phyloP scores from a whole-genome alignment of 2,797 vertebrate genomes.

The Malacoraja senta region DNA sequence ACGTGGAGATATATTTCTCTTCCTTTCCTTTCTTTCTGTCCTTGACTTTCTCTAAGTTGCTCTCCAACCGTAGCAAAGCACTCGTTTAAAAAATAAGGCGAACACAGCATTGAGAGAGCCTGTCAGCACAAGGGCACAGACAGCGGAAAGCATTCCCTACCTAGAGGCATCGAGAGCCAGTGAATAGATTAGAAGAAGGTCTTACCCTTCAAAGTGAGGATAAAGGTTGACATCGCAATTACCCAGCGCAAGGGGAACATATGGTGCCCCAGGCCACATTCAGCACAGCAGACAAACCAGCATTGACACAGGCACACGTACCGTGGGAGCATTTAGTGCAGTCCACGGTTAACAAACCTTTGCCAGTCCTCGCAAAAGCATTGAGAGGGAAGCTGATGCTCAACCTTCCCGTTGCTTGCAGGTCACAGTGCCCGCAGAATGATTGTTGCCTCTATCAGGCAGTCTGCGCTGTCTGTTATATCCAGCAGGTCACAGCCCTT shows the following conservation, averaged over 20 bases:
- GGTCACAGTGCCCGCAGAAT: background rate
- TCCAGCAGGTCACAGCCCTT: background rate
- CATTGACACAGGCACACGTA: background rate
- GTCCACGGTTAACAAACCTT: background rate
- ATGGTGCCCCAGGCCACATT: slow-evolving; percentile 5
- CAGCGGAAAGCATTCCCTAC: background rate
- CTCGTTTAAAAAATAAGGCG: background rate
- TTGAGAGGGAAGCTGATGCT: background rate
- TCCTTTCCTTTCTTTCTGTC: background rate
- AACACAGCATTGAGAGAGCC: background rate
- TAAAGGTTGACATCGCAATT: slow-evolving; percentile 17
- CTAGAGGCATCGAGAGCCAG: background rate
- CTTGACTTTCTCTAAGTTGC: background rate
- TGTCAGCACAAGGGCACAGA: slow-evolving; percentile 10
- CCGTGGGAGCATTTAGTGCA: background rate
- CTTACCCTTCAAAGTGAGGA: slow-evolving; percentile 18
- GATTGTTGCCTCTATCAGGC: background rate
- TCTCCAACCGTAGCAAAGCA: background rate
- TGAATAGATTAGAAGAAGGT: slow-evolving; percentile 6
- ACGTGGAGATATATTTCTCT: background rate
- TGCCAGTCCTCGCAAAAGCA: background rate
- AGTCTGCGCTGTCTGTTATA: background rate
- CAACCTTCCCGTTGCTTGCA: background rate
- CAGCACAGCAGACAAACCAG: slow-evolving; percentile 6
- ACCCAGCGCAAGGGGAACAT: background rate